Percentiles rank a stretch among this genome's conserved stretches.
These are phyloP conservation scores for Nemoura dubitans DNA, from an alignment of 2,888 invertebrate genomes.

Conservation along the genomic window DNA sequence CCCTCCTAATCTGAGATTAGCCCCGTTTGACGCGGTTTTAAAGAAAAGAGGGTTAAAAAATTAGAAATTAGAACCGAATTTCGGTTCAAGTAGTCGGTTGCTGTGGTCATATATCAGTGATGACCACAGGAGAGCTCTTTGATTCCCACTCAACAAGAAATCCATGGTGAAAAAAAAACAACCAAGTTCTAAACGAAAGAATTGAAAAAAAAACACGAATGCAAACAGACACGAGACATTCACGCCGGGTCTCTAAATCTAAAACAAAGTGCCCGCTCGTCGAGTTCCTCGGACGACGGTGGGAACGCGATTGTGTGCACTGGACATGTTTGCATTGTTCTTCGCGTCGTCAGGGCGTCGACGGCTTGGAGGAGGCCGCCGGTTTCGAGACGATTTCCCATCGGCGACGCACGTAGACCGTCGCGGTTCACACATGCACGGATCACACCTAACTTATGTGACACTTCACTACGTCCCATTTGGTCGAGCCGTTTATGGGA, in stretches of 20 bases:
- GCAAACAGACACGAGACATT: not conserved
- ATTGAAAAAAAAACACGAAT: not conserved
- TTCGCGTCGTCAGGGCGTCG: not conserved
- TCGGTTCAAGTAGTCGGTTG: no score
- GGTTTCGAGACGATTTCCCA: not conserved
- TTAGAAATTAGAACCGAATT: no score
- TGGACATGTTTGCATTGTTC: not conserved
- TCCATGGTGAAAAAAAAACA: not conserved
- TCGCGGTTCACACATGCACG: not conserved
- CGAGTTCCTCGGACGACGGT: not conserved
- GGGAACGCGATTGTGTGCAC: not conserved
- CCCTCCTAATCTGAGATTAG: not conserved
- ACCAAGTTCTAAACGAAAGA: not conserved
- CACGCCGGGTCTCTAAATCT: not conserved
- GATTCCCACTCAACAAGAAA: not conserved
- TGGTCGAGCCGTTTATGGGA: no score
- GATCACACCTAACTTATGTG: not conserved
- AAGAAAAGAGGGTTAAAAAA: not conserved
- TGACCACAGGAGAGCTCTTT: no score
- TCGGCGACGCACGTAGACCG: not conserved
- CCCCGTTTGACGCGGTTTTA: not conserved
- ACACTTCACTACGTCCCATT: no score
- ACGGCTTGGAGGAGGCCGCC: not conserved
- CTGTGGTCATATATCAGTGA: no score
- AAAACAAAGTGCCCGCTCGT: not conserved